Conservation (phyloP, 1,140 invertebrate species). For the Berghia stephanieae region DNA sequence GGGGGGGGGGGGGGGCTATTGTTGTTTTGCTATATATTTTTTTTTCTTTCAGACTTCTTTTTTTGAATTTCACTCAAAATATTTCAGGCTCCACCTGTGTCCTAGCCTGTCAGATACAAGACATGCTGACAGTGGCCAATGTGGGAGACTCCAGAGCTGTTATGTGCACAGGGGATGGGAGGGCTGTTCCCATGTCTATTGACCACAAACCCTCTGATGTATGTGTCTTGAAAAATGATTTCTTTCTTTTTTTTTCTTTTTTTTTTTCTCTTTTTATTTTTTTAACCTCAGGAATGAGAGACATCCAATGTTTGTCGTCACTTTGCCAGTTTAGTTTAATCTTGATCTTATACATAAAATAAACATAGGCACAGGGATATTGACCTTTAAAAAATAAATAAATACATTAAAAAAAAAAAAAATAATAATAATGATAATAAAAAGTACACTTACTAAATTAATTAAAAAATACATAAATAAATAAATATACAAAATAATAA, state of each 20-base stretch:
- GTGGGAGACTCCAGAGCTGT: conserved; percentile 95
- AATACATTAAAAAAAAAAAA: too few relatives aligned
- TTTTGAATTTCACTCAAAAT: conserved; percentile 36
- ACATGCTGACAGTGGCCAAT: conserved; percentile 87
- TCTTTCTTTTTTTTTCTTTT: neutral
- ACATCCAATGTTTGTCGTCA: neutral
- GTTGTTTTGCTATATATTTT: neutral
- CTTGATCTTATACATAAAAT: too few relatives aligned
- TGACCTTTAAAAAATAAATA: too few relatives aligned
- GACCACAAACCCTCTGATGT: conserved; percentile 97
- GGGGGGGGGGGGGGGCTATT: too few relatives aligned
- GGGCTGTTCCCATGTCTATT: conserved; percentile 90
- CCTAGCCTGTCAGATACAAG: conserved; percentile 84
- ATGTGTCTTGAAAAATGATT: conserved; percentile 38
- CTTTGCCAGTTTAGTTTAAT: too few relatives aligned
- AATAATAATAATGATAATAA: too few relatives aligned
- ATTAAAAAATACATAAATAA: too few relatives aligned
- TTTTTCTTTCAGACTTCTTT: conserved; percentile 72
- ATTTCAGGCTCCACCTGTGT: conserved; percentile 86
- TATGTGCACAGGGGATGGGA: conserved; percentile 89
- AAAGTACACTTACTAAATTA: too few relatives aligned
- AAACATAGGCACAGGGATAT: too few relatives aligned
- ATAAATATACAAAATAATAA: too few relatives aligned
- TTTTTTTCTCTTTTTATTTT: neutral
- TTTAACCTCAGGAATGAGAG: neutral